Conservation (phyloP, 2,113 vertebrate species). For the Cheirogaleus medius region DNA sequence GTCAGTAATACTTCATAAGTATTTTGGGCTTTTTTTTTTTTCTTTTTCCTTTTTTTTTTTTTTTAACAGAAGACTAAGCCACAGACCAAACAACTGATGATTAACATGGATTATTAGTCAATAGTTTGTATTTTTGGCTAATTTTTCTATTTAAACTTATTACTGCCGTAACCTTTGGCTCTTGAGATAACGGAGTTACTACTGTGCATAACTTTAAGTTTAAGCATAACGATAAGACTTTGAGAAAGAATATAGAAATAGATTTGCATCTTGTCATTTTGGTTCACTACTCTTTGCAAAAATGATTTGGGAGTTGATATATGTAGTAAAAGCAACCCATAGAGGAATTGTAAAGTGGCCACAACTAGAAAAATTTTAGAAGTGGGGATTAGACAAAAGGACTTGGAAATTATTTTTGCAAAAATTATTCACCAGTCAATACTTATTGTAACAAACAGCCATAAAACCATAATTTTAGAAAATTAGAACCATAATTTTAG, state of each 20-base stretch:
- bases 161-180: not conserved
- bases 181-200: not conserved
- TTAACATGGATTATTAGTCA: not conserved
- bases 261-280: not conserved
- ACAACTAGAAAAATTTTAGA: not conserved
- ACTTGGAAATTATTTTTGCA: not conserved
- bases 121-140: not conserved
- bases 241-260: not conserved
- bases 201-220: slow-evolving; percentile 1
- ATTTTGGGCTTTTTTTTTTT: not conserved
- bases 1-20: not conserved
- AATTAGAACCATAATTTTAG: not conserved
- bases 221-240: not conserved
- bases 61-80: not conserved
- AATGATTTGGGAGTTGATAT: not conserved
- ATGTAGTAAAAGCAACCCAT: not conserved
- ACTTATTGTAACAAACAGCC: not conserved
- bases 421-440: not conserved
- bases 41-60: not conserved
- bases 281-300: not conserved
- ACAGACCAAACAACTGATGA: not conserved
- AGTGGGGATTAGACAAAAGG: not conserved
- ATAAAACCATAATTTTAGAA: not conserved
- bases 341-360: not conserved
- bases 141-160: not conserved